Conservation (phyloP, 2,888 invertebrate species). For the Hirtodrosophila duncani region DNA sequence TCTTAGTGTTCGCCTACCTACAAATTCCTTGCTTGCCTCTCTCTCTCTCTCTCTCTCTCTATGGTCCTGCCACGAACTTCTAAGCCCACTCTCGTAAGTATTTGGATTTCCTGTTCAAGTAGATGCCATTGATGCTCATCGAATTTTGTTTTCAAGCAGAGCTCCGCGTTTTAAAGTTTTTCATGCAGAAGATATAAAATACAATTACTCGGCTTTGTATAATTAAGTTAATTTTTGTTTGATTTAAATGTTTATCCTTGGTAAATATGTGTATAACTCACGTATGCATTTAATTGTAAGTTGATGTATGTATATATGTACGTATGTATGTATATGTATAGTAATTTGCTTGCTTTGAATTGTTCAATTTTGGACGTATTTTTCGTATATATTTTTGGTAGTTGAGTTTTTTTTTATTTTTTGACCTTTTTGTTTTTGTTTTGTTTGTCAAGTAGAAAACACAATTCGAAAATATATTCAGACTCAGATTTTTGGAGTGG, state of each 20-base stretch:
- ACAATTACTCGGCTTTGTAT: too few relatives aligned
- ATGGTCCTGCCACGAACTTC: too few relatives aligned
- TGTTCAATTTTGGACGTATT: slow-evolving; percentile 64
- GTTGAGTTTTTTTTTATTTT: slow-evolving; percentile 21
- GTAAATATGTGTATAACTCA: slow-evolving; percentile 35
- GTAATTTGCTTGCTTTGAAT: slow-evolving; percentile 41
- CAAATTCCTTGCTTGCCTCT: too few relatives aligned
- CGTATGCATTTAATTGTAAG: slow-evolving; percentile 43
- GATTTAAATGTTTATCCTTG: slow-evolving; percentile 22
- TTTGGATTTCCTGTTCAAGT: too few relatives aligned
- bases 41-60: too few relatives aligned
- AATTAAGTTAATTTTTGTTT: slow-evolving; percentile 14
- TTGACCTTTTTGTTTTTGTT: slow-evolving; percentile 46
- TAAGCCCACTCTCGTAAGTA: too few relatives aligned
- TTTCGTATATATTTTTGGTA: slow-evolving; percentile 59
- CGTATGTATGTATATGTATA: slow-evolving; percentile 24
- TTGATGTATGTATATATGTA: slow-evolving; percentile 13
- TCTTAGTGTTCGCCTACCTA: too few relatives aligned
- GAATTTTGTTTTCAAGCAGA: too few relatives aligned
- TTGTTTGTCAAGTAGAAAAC: slow-evolving; percentile 64
- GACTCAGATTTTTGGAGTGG: slow-evolving; percentile 65
- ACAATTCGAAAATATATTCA: slow-evolving; percentile 69
- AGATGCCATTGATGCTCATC: too few relatives aligned
- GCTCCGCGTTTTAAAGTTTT: too few relatives aligned
- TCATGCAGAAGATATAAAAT: too few relatives aligned